Evolutionary conservation across 2,888 invertebrate species (phyloP), one percentile per base, ranked within the genome.

Genomic region (Gnatocerus cornutus): DNA sequence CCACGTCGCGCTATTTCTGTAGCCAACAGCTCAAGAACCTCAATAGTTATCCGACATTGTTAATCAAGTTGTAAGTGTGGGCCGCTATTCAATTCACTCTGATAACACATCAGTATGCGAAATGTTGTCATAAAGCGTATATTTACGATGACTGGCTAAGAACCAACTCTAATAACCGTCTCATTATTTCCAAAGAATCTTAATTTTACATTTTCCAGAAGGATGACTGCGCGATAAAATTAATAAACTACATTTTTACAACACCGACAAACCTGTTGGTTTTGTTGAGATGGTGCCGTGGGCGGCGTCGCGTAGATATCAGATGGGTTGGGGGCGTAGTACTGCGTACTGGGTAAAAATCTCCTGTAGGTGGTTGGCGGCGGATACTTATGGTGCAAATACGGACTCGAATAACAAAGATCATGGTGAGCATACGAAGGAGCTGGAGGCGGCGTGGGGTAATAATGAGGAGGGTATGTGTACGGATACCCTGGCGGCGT

Each of bases 281-380:
- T 81, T 71, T 79, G 82, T 71, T 81, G 84, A 52, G 78, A 77
- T 65, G 83, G 74, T 59, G 79, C 75, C 27, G 82, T 75, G 52
- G 85, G 84, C 56, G 85, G 83, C 71, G 85, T 80, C 43, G 85
- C 82, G 77, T 88, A 88, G 43, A 88, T 83, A 78, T 88, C 87
- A 63, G 72, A 73, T 14, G 73, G 85, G 76, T 86, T 86, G 62
- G 87, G 85, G 46, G 85, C 83, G 79, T 87, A 88, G 79, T 88
- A 88, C 77, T 87, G 87, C 74, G 86, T 84, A 72, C 76, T 77
- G 10, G 80, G 77, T 66, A 81, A 67, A 74, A 82, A 83, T 68
- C 84, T 76, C 64, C 83, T 78, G 74, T 82, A 81, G 62, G 79
- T 72, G 37, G 76, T 77, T 21, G 21, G 21, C 13, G 82, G 80